Conservation (phyloP, 2,888 invertebrate species). For the Drosophila infuscata region DNA sequence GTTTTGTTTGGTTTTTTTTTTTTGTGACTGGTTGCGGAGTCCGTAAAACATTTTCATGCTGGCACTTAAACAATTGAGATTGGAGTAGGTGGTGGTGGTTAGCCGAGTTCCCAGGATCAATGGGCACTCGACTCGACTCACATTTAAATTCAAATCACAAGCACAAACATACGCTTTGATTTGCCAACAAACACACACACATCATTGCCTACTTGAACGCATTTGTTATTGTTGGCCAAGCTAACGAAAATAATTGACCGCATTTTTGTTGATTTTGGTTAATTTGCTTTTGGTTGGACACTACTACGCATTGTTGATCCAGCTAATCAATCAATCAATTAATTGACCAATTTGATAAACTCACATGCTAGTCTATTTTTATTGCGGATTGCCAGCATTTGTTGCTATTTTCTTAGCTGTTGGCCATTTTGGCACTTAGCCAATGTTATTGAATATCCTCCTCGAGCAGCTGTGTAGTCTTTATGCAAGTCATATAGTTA, state of each 20-base stretch:
- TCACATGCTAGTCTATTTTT: slow-evolving; percentile 60
- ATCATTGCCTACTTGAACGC: slow-evolving; percentile 15
- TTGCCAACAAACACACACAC: slow-evolving; percentile 32
- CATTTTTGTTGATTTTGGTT: slow-evolving; percentile 53
- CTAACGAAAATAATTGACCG: slow-evolving; percentile 70
- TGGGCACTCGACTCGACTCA: slow-evolving; percentile 54
- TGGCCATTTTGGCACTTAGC: slow-evolving; percentile 60
- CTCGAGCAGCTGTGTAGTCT: slow-evolving; percentile 19
- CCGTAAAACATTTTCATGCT: slow-evolving; percentile 42
- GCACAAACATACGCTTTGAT: slow-evolving; percentile 60
- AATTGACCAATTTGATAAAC: slow-evolving; percentile 54
- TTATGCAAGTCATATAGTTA: neutral
- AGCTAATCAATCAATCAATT: slow-evolving; percentile 78
- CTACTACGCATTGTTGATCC: slow-evolving; percentile 13
- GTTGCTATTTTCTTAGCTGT: slow-evolving; percentile 49
- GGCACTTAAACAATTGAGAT: slow-evolving; percentile 33
- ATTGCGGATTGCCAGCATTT: slow-evolving; percentile 68
- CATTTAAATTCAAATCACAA: slow-evolving; percentile 77
- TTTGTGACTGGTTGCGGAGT: slow-evolving; percentile 12
- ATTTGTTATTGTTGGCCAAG: slow-evolving; percentile 44
- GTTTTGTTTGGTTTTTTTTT: neutral
- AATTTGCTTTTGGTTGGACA: slow-evolving; percentile 33
- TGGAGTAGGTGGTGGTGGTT: neutral
- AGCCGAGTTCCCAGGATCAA: slow-evolving; percentile 25
- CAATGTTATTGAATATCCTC: slow-evolving; percentile 51